phyloP scores from a whole-genome alignment of 2,113 vertebrate species.

The Urocolius indicus region DNA sequence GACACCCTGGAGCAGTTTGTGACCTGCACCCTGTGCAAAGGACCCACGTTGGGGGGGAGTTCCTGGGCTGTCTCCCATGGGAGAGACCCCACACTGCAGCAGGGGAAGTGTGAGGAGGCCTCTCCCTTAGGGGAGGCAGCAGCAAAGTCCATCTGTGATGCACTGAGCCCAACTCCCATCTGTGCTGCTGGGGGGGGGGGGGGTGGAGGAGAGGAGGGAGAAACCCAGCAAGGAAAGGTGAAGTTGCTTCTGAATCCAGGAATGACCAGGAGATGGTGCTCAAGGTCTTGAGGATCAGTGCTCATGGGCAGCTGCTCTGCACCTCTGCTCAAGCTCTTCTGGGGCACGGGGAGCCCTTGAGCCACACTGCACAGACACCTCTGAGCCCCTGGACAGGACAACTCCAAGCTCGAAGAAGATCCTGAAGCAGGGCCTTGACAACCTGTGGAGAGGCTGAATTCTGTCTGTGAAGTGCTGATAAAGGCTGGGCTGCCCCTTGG shows the following conservation, averaged over 20 bases:
- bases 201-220: no score
- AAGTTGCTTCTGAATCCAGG: conserved; percentile 25
- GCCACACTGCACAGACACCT: not conserved
- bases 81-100: no score
- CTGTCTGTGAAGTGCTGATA: not conserved
- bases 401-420: not conserved
- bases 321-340: not conserved
- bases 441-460: not conserved
- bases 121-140: no score
- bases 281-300: conserved; percentile 68
- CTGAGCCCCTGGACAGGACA: no score
- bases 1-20: no score
- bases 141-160: no score
- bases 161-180: no score
- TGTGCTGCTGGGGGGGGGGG: no score
- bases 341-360: not conserved
- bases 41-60: no score
- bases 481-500: not conserved
- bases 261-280: conserved; percentile 82
- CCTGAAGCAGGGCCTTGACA: not conserved
- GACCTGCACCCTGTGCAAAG: no score
- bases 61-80: no score
- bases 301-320: not conserved
- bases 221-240: not conserved
- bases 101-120: no score